Percentiles rank a stretch among this genome's conserved stretches.
phyloP scores from a whole-genome alignment of 2,888 invertebrate genomes.

The Heliconius cydno region DNA sequence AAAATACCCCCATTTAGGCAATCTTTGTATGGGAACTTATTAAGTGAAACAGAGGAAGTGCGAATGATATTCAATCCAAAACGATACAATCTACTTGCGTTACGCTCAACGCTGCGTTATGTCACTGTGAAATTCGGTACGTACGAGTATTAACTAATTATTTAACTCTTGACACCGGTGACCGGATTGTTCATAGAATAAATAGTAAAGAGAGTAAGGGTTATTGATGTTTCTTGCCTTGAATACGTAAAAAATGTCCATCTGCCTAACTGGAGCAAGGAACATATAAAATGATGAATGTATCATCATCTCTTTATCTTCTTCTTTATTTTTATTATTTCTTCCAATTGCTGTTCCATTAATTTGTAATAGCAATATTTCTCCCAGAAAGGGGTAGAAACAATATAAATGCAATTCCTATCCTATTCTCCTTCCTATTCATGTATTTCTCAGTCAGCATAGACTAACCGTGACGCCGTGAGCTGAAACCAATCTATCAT shows the following conservation, averaged over 20 bases:
- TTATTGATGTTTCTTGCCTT: neutral
- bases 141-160: slow-evolving; percentile 36
- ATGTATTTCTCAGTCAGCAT: neutral
- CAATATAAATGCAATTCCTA: no score
- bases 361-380: no score
- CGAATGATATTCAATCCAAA: slow-evolving; percentile 67
- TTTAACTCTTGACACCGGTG: slow-evolving; percentile 44
- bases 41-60: slow-evolving; percentile 68
- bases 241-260: neutral
- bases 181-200: slow-evolving; percentile 19
- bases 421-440: no score
- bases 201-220: neutral
- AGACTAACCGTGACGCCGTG: neutral
- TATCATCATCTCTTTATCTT: neutral
- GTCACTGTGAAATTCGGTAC: slow-evolving; percentile 39
- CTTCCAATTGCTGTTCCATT: no score
- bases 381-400: no score
- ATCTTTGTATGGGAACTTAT: slow-evolving; percentile 63
- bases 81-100: slow-evolving; percentile 39
- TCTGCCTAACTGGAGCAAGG: neutral
- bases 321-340: no score
- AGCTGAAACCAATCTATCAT: neutral
- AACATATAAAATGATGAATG: neutral
- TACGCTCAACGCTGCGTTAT: slow-evolving; percentile 37
- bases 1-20: slow-evolving; percentile 32